Evolutionary conservation across 1,140 invertebrate genomes (phyloP).

Genomic region (Drosophila lowei): DNA sequence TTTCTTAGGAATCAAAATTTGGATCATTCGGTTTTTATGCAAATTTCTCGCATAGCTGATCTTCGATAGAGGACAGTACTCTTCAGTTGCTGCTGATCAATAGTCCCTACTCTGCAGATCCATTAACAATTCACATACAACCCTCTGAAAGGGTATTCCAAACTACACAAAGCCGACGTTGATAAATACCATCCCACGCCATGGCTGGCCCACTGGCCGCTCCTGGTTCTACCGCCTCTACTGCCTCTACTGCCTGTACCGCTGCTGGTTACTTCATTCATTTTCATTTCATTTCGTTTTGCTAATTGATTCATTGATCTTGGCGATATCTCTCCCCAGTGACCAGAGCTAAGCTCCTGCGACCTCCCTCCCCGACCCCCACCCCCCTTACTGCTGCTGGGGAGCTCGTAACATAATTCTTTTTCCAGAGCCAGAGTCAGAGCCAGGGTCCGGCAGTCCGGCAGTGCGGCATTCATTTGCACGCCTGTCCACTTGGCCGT

Average conservation of each 20-base stretch:
- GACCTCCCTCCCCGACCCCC: not conserved
- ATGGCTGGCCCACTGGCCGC: constrained; percentile 29
- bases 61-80: no score
- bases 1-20: no score
- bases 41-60: no score
- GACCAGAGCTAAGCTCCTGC: constrained; percentile 29
- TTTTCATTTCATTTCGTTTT: constrained; percentile 68
- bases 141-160: constrained; percentile 4
- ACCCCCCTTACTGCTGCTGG: not conserved
- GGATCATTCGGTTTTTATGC: no score
- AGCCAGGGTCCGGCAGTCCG: constrained; percentile 5
- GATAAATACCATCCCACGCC: constrained; percentile 81
- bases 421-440: not conserved
- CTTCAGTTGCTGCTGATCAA: no score
- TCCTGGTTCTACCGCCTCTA: no score
- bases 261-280: constrained; percentile 64
- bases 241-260: constrained; percentile 16
- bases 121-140: not conserved
- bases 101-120: no score
- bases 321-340: constrained; percentile 62
- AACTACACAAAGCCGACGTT: constrained; percentile 55
- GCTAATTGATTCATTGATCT: constrained; percentile 82
- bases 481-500: constrained; percentile 72
- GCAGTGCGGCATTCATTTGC: constrained; percentile 57
- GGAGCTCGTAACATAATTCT: constrained; percentile 74